Base-by-base conservation (phyloP, 2,797 vertebrate genomes). In the Nyctibius grandis region DNA sequence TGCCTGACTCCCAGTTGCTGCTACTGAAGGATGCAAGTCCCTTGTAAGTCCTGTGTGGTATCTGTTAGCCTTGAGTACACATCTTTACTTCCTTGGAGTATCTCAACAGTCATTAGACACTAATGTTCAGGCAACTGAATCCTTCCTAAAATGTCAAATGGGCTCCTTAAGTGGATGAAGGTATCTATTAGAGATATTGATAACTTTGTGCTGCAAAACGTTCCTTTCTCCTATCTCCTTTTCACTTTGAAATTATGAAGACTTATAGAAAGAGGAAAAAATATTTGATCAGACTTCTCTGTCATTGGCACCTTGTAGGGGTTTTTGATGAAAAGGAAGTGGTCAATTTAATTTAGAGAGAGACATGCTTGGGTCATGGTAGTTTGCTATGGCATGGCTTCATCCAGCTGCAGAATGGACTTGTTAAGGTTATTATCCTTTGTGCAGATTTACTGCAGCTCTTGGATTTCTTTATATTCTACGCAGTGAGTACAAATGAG, bases 11-110 rank as follows among this genome's bases (percentile, higher is more conserved):
- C 67, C 47, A 69, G 63, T 18, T 91, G 29, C n/a, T 16, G 5
- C n/a, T 84, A n/a, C 33, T 64, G 36, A 90, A 68, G 67, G 13
- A 12, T 33, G 14, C 38, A 61, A 69, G 40, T 78, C n/a, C 25
- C 36, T 75, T 65, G 1, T 16, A 88, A 56, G 18, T 72, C 69
- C n/a, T 29, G 12, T 59, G 48, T 57, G 42, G 36, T 36, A 59
- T 54, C 61, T 85, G 11, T 79, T 3, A 19, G 22, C 20, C 9
- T 80, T 63, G 15, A 0, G 0, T 25, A 64, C 1, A 50, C 1
- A 3, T 51, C n/a, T 86, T 95, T 64, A 42, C 60, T 75, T 81
- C 47, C 31, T 50, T 78, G 26, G 34, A 75, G 8, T 72, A 26
- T 22, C 61, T 91, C 28, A 47, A 12, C 78, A 84, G 42, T 61